These are phyloP conservation scores for Odocoileus hemionus DNA, from an alignment of 2,113 vertebrate genomes.

Conservation along the genomic window DNA sequence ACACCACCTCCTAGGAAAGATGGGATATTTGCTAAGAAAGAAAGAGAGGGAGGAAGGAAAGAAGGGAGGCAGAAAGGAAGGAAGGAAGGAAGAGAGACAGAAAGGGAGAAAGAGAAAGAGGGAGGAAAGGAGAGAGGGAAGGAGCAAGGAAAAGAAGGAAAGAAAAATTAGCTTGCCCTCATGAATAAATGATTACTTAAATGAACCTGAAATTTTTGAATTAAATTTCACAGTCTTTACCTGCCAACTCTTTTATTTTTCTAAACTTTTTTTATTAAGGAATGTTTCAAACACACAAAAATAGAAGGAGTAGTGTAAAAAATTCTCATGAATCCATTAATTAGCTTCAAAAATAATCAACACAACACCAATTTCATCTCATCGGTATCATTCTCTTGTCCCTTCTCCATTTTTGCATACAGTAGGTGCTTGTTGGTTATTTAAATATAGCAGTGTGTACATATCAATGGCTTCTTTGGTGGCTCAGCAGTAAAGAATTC, in stretches of 20 bases:
- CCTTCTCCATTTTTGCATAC: background rate
- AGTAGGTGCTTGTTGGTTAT: background rate
- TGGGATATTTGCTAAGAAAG: background rate
- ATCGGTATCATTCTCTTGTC: background rate
- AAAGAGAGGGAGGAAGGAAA: fast-evolving
- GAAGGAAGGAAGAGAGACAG: background rate
- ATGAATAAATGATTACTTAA: background rate
- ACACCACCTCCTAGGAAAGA: background rate
- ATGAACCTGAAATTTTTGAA: background rate
- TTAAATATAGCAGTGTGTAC: background rate
- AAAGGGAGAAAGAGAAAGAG: background rate
- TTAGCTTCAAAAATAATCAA: background rate
- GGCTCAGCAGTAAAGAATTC: background rate
- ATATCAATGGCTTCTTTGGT: background rate
- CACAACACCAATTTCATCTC: background rate
- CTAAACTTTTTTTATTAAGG: background rate
- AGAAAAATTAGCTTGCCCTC: background rate
- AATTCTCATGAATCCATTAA: background rate
- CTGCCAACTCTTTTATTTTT: background rate
- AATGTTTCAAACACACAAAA: background rate
- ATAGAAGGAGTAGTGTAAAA: background rate
- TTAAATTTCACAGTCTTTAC: background rate
- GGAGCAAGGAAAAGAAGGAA: background rate
- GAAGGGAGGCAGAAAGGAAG: fast-evolving
- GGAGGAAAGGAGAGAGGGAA: background rate